Conservation (phyloP, 2,888 invertebrate species). For the Athrips mouffetella region DNA sequence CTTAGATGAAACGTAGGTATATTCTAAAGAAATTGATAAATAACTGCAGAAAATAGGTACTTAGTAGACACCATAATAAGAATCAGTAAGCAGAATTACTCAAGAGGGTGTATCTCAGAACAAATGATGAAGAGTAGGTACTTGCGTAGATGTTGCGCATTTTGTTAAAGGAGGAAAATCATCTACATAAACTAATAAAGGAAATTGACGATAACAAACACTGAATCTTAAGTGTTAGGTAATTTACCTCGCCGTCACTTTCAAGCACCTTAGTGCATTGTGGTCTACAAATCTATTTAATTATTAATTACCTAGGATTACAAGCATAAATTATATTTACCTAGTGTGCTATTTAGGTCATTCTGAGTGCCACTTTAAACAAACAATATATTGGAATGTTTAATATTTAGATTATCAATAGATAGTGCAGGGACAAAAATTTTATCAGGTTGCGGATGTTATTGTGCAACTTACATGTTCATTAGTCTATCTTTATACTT, state of each 20-base stretch:
- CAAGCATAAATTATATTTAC: slow-evolving; percentile 22
- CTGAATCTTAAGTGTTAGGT: no score
- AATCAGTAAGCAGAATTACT: no score
- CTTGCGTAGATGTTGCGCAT: no score
- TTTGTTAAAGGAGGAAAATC: neutral
- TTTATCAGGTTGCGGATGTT: slow-evolving; percentile 5
- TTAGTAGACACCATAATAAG: no score
- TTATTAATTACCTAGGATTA: slow-evolving; percentile 29
- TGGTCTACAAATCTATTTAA: neutral
- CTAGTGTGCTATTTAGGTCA: slow-evolving; percentile 33
- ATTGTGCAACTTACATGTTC: neutral
- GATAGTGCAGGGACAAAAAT: slow-evolving; percentile 3
- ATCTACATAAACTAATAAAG: neutral
- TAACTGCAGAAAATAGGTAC: no score
- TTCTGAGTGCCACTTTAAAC: slow-evolving; percentile 28
- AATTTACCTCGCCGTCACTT: no score
- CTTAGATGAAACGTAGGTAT: no score
- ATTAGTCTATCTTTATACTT: neutral
- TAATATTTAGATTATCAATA: slow-evolving; percentile 16
- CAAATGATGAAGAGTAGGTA: no score
- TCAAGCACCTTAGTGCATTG: no score
- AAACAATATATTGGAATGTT: slow-evolving; percentile 18
- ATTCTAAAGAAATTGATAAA: no score
- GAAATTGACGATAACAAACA: no score
- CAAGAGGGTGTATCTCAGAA: no score